Base-by-base conservation (phyloP, 1,140 invertebrate species). In the Zaprionus lachaisei region DNA sequence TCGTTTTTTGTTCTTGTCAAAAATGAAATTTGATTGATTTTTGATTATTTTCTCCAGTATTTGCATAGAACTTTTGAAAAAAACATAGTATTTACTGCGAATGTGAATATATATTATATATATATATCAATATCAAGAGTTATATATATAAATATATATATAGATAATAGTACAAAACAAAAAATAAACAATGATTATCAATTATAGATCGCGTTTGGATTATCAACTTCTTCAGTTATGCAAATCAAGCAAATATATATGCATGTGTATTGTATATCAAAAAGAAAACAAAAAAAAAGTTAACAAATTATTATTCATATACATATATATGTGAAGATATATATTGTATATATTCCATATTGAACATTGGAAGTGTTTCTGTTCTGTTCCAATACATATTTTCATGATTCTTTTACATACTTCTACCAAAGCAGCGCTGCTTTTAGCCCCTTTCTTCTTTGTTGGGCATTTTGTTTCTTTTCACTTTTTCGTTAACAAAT, bases 351-450 rank as follows among this genome's bases (percentile, higher is more conserved):
- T 65, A 71, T 70, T 76, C 31, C 31, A 65, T 15, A 34, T 64
- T 44, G 61, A 71, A 71, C 60, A 51, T 60, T 61, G 26, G 26
- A 65, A 72, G 28, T 66, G 73, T 73, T 73, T 62, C 31, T 0
- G 12, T 15, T n/a, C 56, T 66, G 58, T 77, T 77, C 44, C 75
- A 77, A 77, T 70, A 61, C 70, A 72, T 80, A 67, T 81, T 69
- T 14, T 69, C 62, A 74, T 80, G 38, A 60, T 72, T 77, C 62
- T 28, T 64, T 81, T 81, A 89, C 84, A 90, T 89, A 84, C 85
- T 89, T 90, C 71, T 87, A 87, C 71, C 84, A 89, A 87, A 89
- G 84, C 84, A 87, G 84, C 85, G 85, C 85, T 89, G 84, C 70
- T 76, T 77, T 56, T 17, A 22, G 26, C 5, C 37, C 69, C 73